Base-by-base conservation (phyloP, 2,113 vertebrate species). In the Bothrops jararaca region DNA sequence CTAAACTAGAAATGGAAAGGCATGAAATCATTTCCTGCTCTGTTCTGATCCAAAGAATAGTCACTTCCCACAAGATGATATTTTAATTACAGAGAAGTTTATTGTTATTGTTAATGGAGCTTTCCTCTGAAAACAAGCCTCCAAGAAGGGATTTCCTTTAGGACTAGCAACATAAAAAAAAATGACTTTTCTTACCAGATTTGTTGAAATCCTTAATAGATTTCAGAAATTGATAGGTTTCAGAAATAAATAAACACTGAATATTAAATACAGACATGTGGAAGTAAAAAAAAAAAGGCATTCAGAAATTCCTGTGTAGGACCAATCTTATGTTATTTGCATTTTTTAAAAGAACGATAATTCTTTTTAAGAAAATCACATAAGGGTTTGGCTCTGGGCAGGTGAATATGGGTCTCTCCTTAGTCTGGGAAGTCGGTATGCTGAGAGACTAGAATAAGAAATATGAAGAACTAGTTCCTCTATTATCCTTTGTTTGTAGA, bases 401-500 rank as follows among this genome's bases (percentile, higher is more conserved):
- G 39, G 64, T 0, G 39, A 90, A 58, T 53, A 60, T 52, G 45
- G 24, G 45, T 13, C 22, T 86, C 89, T 93, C 9, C 45, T 52
- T 45, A 86, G 9, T 9, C 57, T 29, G 45, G 34, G 13, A 24
- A 64, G 13, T 4, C 52, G 26, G 29, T 56, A 92, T 64, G 88
- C 56, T 86, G 56, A 64, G n/a, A 86, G n/a, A 86, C 26, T 90
- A 64, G 45, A 86, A 90, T 53, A 24, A 48, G 29, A 90, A 90
- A 93, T 90, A 86, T 90, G 89, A 80, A 93, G 56, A 93, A 86
- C 92, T 26, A 90, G 80, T 53, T 86, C 22, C 23, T 58, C 45
- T 69, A 64, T 93, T 92, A 92, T 92, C 92, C 56, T 53, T 93
- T 93, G 64, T 86, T 80, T 86, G 45, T 52, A 34, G 45, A 53